These are phyloP conservation scores for Pipistrellus pygmaeus DNA, from an alignment of 2,797 vertebrate species.

Conservation along the genomic window DNA sequence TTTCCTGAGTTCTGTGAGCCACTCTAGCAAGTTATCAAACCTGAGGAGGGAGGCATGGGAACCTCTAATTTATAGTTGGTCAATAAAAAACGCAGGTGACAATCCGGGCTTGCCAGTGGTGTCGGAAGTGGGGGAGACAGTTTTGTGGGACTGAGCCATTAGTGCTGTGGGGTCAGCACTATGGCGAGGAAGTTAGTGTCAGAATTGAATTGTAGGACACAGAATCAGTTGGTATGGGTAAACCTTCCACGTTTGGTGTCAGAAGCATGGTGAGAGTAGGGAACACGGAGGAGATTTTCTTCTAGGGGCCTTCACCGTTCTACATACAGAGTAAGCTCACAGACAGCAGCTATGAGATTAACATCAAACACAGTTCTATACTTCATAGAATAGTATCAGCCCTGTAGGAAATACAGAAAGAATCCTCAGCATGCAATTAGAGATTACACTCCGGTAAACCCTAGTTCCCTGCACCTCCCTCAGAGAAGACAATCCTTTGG, in stretches of 20 bases:
- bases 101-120: background rate
- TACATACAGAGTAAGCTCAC: background rate
- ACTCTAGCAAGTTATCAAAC: background rate
- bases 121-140: background rate
- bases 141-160: background rate
- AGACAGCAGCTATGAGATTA: background rate
- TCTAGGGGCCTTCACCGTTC: background rate
- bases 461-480: background rate
- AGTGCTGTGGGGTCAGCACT: background rate
- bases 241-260: background rate
- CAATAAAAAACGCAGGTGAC: background rate
- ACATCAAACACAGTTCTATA: background rate
- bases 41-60: background rate
- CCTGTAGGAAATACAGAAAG: background rate
- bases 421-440: background rate
- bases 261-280: background rate
- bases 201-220: background rate
- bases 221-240: background rate
- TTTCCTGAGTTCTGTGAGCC: background rate
- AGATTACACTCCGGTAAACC: background rate
- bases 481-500: slow-evolving; percentile 48
- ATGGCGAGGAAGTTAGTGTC: background rate
- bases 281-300: background rate
- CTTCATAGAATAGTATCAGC: background rate
- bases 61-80: background rate